phyloP scores from a whole-genome alignment of 2,797 vertebrate genomes.

The Anolis apletophallus region DNA sequence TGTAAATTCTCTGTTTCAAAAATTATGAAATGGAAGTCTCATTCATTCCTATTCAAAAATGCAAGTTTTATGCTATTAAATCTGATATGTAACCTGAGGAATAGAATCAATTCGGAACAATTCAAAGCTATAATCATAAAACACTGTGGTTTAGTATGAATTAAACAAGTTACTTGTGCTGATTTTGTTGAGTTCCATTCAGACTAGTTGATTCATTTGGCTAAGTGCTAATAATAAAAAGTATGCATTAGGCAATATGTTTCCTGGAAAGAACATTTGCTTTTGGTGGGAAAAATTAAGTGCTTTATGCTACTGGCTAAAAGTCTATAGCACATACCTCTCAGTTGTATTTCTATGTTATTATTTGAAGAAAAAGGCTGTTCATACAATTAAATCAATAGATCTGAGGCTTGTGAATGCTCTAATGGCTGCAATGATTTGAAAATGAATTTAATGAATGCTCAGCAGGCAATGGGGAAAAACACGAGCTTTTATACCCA shows the following conservation, averaged over 20 bases:
- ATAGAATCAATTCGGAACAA: neutral
- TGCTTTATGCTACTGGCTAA: conserved; percentile 37
- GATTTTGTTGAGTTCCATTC: neutral
- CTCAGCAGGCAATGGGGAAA: conserved; percentile 64
- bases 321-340: conserved; percentile 49
- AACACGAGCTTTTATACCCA: conserved; percentile 64
- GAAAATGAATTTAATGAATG: conserved; percentile 72
- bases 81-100: neutral
- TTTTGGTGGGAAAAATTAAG: conserved; percentile 20
- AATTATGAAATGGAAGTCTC: too few species aligned
- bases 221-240: neutral
- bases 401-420: conserved; percentile 62
- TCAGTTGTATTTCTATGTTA: conserved; percentile 54
- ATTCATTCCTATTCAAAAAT: neutral
- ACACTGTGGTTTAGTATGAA: neutral
- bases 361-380: conserved; percentile 56
- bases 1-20: neutral
- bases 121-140: neutral
- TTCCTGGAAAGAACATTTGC: neutral
- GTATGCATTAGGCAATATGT: conserved; percentile 24
- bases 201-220: neutral
- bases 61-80: neutral
- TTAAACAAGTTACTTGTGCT: neutral
- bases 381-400: conserved; percentile 70
- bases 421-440: conserved; percentile 67